Evolutionary conservation across 2,797 vertebrate species (phyloP).

Genomic region (Poliocrania exsul): DNA sequence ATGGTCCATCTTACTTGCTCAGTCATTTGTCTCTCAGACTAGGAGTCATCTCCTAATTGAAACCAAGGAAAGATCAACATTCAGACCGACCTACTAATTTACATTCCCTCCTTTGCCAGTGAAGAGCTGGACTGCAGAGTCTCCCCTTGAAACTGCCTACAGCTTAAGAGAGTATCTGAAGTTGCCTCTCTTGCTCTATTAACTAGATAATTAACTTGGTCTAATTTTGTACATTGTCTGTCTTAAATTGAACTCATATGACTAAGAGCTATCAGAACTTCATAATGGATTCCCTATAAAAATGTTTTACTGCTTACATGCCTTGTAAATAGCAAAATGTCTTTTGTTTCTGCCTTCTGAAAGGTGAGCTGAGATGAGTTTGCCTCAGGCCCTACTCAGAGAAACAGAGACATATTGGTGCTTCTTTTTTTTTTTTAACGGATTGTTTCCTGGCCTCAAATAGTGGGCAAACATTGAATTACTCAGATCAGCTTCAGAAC

Average conservation of each 20-base stretch:
- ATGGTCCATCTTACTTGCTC: background rate
- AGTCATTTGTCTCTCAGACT: background rate
- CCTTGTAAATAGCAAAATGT: background rate
- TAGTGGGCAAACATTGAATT: background rate
- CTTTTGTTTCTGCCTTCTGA: background rate
- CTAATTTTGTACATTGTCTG: background rate
- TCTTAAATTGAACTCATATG: background rate
- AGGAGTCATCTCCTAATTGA: background rate
- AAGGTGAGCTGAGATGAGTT: background rate
- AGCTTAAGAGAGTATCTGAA: background rate
- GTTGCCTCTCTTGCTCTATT: background rate
- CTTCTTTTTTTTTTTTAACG: background rate
- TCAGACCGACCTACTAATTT: background rate
- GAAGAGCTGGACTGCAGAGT: background rate
- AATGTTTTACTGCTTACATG: background rate
- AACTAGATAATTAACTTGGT: background rate
- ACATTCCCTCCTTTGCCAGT: background rate
- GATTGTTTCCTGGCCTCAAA: background rate
- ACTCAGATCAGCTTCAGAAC: background rate
- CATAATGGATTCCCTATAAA: background rate
- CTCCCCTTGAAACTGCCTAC: background rate
- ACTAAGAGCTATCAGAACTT: background rate
- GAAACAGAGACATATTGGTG: background rate
- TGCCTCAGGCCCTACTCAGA: background rate
- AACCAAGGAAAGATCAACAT: background rate